Evolutionary conservation across 2,113 vertebrate genomes (phyloP), one percentile per base, ranked within the genome.

Genomic region (Clupea harengus): DNA sequence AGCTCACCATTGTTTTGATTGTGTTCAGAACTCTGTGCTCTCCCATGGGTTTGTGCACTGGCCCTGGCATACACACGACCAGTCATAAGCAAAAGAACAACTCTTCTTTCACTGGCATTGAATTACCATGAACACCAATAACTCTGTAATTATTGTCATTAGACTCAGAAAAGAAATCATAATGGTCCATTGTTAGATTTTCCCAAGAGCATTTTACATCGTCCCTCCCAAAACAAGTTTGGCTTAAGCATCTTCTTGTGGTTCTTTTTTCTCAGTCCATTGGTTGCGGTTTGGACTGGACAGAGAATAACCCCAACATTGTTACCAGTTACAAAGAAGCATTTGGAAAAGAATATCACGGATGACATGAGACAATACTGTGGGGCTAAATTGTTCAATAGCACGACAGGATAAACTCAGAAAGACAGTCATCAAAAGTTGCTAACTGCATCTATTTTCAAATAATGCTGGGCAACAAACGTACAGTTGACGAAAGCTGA

Each of bases 61-160:
- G 67, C 67, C 67, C 28, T 75, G 67, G 67, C 67, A 75, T 39
- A 11, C 28, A 13, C 25, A 15, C 13, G 13, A 2, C 5, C 67
- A 75, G 67, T 75, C 39, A 75, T 39, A 75, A 75, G 67, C 67
- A 32, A 17, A 39, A 75, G 28, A 75, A 75, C 67, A 75, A 75
- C 28, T 75, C 67, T 75, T 75, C 67, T 39, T 39, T 75, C 67
- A 75, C 67, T 32, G 39, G 67, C 28, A 75, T 75, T 32, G 67
- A 15, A 75, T 75, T 67, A 67, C n/a, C n/a, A 67, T 28, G 25
- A 67, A 11, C 67, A 75, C 28, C 67, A 75, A 75, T 75, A 11
- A 39, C 28, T 75, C 67, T 13, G 28, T 75, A 75, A 32, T 32
- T 32, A 28, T 32, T 75, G 15, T 75, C 67, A 39, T 75, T 72